Evolutionary conservation across 2,113 vertebrate genomes (phyloP).

Genomic region (Athene noctua): DNA sequence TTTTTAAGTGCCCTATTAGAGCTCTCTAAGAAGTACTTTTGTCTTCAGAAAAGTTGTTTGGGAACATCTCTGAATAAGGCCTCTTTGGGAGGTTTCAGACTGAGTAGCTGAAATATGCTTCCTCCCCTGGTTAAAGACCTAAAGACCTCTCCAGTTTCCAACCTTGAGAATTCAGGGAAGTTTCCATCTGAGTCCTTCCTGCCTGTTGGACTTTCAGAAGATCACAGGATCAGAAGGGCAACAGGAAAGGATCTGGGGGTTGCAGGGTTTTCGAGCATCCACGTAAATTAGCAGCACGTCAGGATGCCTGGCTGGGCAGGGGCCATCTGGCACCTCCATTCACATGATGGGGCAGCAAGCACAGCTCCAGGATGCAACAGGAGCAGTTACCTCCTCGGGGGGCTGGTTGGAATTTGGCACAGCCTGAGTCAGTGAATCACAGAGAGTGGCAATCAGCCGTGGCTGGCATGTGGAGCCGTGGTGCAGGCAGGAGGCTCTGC

Average conservation of each 20-base stretch:
- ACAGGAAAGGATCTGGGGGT: not conserved
- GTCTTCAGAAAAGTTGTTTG: not conserved
- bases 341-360: not conserved
- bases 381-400: rapidly evolving
- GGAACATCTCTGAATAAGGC: not conserved
- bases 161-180: not conserved
- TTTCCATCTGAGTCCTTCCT: not conserved
- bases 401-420: not conserved
- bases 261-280: not conserved
- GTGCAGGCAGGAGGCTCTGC: not conserved
- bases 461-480: rapidly evolving
- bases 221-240: not conserved
- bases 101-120: not conserved
- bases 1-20: not conserved
- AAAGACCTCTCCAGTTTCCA: not conserved
- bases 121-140: not conserved
- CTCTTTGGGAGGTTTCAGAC: not conserved
- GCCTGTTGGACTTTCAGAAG: not conserved
- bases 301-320: not conserved
- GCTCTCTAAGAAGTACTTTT: not conserved
- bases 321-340: not conserved
- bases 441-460: not conserved
- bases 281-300: not conserved
- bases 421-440: not conserved
- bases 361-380: not conserved